Conservation (phyloP, 2,797 vertebrate genomes). For the Pseudochaenichthys georgianus region DNA sequence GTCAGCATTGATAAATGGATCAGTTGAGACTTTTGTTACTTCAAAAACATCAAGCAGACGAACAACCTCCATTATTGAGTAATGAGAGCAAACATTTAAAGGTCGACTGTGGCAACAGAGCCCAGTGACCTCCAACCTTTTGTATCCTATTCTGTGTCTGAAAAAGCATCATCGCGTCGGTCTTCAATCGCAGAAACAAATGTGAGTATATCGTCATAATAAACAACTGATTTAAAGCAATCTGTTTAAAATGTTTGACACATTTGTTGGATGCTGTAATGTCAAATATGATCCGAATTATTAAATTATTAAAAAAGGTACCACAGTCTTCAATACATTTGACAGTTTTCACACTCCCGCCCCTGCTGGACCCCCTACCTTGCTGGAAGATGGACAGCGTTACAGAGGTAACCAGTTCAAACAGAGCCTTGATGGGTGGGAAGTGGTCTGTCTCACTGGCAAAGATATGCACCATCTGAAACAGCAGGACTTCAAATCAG, state of each 20-base stretch:
- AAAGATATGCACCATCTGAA: slow-evolving; percentile 99
- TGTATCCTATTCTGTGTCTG: slow-evolving; percentile 8
- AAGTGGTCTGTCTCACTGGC: slow-evolving; percentile 96
- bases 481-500: slow-evolving; percentile 54
- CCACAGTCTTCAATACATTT: slow-evolving; percentile 29
- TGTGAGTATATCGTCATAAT: neutral
- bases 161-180: slow-evolving; percentile 5
- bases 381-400: slow-evolving; percentile 98
- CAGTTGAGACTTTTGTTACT: slow-evolving; percentile 9
- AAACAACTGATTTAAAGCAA: neutral
- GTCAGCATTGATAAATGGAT: slow-evolving; percentile 32
- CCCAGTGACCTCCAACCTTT: slow-evolving; percentile 26
- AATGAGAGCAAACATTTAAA: slow-evolving; percentile 49
- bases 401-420: slow-evolving; percentile 97
- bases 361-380: slow-evolving; percentile 88
- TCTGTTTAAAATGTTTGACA: slow-evolving; percentile 1
- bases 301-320: slow-evolving; percentile 1
- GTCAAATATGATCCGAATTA: slow-evolving; percentile 24
- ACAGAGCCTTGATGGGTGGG: slow-evolving; percentile 97
- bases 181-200: neutral
- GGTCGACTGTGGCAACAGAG: slow-evolving; percentile 23
- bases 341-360: slow-evolving; percentile 48
- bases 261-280: slow-evolving; percentile 26
- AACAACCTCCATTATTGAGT: slow-evolving; percentile 25
- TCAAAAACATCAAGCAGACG: slow-evolving; percentile 24